These are phyloP conservation scores for Cheilosia scutellata DNA, from an alignment of 2,888 invertebrate species.

Conservation along the genomic window DNA sequence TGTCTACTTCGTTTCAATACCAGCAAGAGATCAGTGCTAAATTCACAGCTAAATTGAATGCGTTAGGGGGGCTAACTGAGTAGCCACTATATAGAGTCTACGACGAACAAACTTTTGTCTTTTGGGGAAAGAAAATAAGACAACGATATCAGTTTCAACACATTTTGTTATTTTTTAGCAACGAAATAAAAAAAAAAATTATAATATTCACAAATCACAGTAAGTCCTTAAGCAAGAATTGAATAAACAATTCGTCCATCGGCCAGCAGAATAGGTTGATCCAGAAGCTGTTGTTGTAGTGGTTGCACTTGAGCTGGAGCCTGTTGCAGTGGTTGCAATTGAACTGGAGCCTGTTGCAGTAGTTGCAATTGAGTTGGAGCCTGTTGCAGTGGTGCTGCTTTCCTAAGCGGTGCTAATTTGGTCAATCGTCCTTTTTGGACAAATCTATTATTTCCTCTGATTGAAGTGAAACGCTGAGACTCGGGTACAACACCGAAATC, in stretches of 20 bases:
- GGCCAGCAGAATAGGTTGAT: constrained; percentile 41
- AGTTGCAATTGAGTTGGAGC: constrained; percentile 18
- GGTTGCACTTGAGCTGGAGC: neutral
- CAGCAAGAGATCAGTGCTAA: too few relatives aligned
- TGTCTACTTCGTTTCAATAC: too few relatives aligned
- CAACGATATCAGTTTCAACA: neutral
- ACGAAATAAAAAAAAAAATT: neutral
- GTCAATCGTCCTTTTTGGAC: constrained; percentile 2
- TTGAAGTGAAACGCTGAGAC: constrained; percentile 33
- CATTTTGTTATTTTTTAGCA: neutral
- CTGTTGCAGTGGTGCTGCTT: constrained; percentile 20
- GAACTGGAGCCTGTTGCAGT: constrained; percentile 7
- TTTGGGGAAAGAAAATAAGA: too few relatives aligned
- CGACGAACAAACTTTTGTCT: too few relatives aligned
- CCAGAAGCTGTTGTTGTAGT: constrained; percentile 13
- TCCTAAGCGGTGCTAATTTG: neutral
- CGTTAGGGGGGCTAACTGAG: too few relatives aligned
- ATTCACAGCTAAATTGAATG: too few relatives aligned
- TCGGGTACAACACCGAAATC: constrained; percentile 33
- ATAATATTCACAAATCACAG: neutral
- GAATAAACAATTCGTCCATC: constrained; percentile 62
- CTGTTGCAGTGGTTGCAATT: constrained; percentile 1
- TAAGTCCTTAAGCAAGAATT: constrained; percentile 11
- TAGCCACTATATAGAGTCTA: too few relatives aligned
- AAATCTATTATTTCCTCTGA: constrained; percentile 28